A percentile compares a stretch with the other conserved stretches of the same genome.
These are phyloP conservation scores for Poeciliopsis occidentalis DNA, from an alignment of 2,113 vertebrate species.

Conservation along the genomic window DNA sequence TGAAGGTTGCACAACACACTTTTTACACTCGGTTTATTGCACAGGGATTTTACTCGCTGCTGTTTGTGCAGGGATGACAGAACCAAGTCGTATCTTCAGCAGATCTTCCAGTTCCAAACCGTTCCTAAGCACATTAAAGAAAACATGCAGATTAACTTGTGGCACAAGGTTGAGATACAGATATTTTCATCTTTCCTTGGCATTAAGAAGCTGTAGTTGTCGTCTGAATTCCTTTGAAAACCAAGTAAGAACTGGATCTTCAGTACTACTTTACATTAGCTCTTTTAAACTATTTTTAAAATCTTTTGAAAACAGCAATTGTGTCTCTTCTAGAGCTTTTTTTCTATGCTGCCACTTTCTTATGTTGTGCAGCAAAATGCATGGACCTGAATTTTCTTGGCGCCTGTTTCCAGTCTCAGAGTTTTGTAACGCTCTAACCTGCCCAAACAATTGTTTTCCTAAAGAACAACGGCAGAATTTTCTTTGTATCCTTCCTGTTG, in stretches of 20 bases:
- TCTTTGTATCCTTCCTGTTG: not conserved
- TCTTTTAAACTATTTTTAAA: too few relatives aligned
- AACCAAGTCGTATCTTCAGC: conserved; percentile 5
- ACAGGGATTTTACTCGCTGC: conserved; percentile 27
- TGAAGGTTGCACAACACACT: not conserved
- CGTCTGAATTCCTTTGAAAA: not conserved
- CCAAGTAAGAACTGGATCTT: not conserved
- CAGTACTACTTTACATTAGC: too few relatives aligned
- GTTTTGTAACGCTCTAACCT: not conserved
- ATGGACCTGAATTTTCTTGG: not conserved
- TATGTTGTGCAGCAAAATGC: not conserved
- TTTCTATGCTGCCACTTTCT: not conserved
- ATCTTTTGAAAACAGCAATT: too few relatives aligned
- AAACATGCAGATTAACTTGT: conserved; percentile 14
- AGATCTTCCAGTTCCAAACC: not conserved
- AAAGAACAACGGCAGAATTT: not conserved
- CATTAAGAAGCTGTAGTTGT: not conserved
- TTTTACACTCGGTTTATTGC: not conserved
- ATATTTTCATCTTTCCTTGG: not conserved
- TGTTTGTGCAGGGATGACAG: not conserved
- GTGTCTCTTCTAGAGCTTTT: not conserved
- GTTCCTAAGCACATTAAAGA: conserved; percentile 8
- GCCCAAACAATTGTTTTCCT: not conserved
- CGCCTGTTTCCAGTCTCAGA: too few relatives aligned
- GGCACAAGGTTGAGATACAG: not conserved